Conservation (phyloP, 2,888 invertebrate species). For the Drosophila mimetica region DNA sequence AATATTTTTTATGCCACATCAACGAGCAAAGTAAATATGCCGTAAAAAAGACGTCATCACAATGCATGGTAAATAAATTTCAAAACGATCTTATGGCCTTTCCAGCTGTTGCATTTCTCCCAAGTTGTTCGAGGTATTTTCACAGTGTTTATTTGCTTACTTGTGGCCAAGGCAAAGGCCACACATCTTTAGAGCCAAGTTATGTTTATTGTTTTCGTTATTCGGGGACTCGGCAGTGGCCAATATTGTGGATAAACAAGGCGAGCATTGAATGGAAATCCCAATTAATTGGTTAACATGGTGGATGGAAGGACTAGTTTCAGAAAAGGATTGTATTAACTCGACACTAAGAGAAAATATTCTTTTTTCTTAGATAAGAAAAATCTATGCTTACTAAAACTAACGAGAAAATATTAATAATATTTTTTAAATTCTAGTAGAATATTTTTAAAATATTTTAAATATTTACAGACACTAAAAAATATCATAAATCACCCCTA, state of each 20-base stretch:
- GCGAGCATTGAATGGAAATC: conserved; percentile 2
- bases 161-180: conserved; percentile 22
- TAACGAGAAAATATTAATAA: no score
- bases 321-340: background rate
- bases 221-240: conserved; percentile 1
- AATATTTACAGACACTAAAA: no score
- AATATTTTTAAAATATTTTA: no score
- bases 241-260: conserved; percentile 20
- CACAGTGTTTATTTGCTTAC: conserved; percentile 34
- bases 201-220: conserved; percentile 30
- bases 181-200: conserved; percentile 12
- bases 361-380: no score
- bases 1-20: conserved; percentile 42
- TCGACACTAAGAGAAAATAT: no score
- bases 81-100: conserved; percentile 29
- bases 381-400: no score
- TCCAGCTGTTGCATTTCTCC: conserved; percentile 48
- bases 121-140: conserved; percentile 12
- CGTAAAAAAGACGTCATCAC: conserved; percentile 36
- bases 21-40: conserved; percentile 31
- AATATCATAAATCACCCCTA: no score
- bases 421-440: no score
- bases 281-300: conserved; percentile 9
- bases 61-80: conserved; percentile 7
- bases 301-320: background rate